Base-by-base conservation (phyloP, 2,797 vertebrate genomes). In the Xenentodon cancila region DNA sequence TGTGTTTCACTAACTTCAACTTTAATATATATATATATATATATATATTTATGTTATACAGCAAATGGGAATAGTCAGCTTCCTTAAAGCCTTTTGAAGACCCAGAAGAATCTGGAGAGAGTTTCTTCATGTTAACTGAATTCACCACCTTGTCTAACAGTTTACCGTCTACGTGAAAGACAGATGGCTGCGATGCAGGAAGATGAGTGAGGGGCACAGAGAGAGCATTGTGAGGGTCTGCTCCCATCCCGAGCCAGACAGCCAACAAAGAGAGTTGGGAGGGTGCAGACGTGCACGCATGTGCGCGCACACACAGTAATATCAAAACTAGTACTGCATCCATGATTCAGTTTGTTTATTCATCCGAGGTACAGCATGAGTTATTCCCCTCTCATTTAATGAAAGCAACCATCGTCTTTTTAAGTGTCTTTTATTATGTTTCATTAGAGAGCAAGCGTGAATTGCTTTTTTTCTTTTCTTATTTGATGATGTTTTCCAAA, bases 221-320 rank as follows among this genome's bases (percentile, higher is more conserved):
- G 80, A 77, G 70, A 68, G 77, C 79, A 87, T 90, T 91, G 84
- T 88, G 74, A 77, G 63, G 65, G 68, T 80, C 79, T 60, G 52
- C 58, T 77, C 60, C 61, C 61, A 80, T 87, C 77, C 64, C 7
- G 22, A 75, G 63, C 79, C 77, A 81, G 80, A 80, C 80, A 65
- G 69, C 73, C 64, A 82, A 88, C 82, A 89, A 85, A 87, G 79
- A 72, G 57, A 71, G 64, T 79, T 63, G 51, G 73, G 73, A 68
- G 16, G 72, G 74, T 63, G 64, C 44, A 43, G 18, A 3, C 21
- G 27, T 20, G 15, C 20, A 9, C 56, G 20, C 55, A n/a, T 66
- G 18, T 13, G 48, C 45, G 22, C 49, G 21, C 57, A 19, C 37
- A 49, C 57, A 56, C 44, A 48, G 13, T 40, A 56, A 73, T 53